Percentiles rank a stretch among this genome's conserved stretches.
Evolutionary conservation across 1,140 invertebrate species (phyloP).

Genomic region (Microplitis mediator): DNA sequence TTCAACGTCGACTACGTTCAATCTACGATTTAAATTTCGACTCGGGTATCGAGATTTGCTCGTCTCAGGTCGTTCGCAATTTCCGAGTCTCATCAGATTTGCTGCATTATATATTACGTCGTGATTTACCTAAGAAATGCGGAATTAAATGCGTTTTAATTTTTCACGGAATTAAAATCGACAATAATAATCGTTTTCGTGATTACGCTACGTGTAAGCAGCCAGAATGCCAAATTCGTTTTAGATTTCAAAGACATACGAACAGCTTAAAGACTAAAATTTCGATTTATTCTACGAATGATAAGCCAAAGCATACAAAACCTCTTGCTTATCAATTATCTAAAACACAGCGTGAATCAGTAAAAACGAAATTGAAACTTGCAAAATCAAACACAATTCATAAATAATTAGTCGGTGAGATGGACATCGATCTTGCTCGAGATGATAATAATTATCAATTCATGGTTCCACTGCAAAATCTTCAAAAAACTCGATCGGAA

Average conservation of each 20-base stretch:
- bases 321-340: not conserved
- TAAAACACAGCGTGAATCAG: not conserved
- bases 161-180: not conserved
- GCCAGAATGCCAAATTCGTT: not conserved
- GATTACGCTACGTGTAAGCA: slow-evolving; percentile 20
- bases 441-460: slow-evolving; percentile 15
- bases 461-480: not conserved
- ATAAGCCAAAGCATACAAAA: not conserved
- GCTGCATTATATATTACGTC: too few relatives aligned
- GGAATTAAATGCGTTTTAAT: not conserved
- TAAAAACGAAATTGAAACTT: not conserved
- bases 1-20: too few relatives aligned
- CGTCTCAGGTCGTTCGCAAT: too few relatives aligned
- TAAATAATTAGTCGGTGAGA: not conserved
- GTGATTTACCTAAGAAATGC: not conserved
- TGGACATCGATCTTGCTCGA: not conserved
- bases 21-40: too few relatives aligned
- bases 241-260: slow-evolving; percentile 1
- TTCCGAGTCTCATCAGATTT: too few relatives aligned
- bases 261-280: not conserved
- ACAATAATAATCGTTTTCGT: not conserved
- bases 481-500: slow-evolving; percentile 22
- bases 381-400: slow-evolving; percentile 3
- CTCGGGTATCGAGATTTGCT: not conserved
- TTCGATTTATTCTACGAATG: not conserved